Evolutionary conservation across 2,113 vertebrate species (phyloP).

Genomic region (Dicerorhinus sumatrensis): DNA sequence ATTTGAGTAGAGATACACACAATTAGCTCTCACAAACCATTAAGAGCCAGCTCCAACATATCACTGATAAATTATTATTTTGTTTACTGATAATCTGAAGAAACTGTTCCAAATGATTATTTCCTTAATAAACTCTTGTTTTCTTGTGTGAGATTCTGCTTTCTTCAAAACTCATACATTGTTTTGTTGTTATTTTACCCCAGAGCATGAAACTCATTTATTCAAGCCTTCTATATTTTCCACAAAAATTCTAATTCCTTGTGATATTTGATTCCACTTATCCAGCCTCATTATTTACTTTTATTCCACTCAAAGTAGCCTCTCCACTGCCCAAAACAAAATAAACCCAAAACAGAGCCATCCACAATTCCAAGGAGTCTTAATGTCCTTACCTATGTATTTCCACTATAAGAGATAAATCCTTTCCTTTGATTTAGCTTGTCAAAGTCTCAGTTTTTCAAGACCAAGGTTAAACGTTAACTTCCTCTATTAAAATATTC

Average conservation of each 20-base stretch:
- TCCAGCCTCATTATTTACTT: background rate
- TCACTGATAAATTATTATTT: background rate
- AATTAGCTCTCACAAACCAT: background rate
- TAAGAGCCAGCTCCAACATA: background rate
- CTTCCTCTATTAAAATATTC: conserved; percentile 14
- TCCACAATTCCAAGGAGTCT: background rate
- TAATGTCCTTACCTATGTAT: background rate
- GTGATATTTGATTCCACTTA: background rate
- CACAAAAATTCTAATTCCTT: conserved; percentile 16
- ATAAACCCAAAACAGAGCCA: background rate
- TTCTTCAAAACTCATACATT: background rate
- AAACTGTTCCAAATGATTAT: background rate
- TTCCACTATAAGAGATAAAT: background rate
- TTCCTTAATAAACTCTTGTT: background rate
- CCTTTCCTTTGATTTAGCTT: background rate
- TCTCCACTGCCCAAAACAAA: background rate
- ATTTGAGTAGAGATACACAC: background rate
- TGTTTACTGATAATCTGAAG: background rate
- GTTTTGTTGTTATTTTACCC: background rate
- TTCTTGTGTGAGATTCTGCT: background rate
- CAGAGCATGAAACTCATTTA: background rate
- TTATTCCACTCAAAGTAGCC: background rate
- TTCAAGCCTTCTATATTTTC: background rate
- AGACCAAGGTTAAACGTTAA: conserved; percentile 33
- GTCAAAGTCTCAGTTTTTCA: background rate